These are phyloP conservation scores for Dicroscelio sp. DNA, from an alignment of 2,888 invertebrate genomes.

Conservation along the genomic window DNA sequence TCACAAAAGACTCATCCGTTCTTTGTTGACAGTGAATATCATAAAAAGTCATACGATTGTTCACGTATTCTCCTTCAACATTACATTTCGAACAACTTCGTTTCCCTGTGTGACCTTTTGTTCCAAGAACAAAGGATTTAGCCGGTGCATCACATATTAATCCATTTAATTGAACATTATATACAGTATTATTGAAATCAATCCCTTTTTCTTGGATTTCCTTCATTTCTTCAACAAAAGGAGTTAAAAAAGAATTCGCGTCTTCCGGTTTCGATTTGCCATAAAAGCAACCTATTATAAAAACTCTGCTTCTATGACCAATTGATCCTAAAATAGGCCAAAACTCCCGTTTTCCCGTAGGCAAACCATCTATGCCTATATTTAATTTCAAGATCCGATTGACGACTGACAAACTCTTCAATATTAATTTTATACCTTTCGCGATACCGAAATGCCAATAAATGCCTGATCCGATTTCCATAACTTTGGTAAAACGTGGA, in stretches of 20 bases:
- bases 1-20: slow-evolving; percentile 56
- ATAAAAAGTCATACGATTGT: slow-evolving; percentile 31
- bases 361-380: slow-evolving; percentile 25
- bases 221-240: neutral
- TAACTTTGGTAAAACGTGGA: neutral
- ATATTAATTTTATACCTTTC: neutral
- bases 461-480: neutral
- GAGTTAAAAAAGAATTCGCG: neutral
- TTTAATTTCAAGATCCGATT: neutral
- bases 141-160: slow-evolving; percentile 54
- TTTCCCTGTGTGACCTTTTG: slow-evolving; percentile 76
- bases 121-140: slow-evolving; percentile 66
- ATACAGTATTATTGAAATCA: neutral
- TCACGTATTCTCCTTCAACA: slow-evolving; percentile 9
- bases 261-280: neutral
- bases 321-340: slow-evolving; percentile 40
- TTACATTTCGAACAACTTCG: slow-evolving; percentile 72
- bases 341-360: neutral
- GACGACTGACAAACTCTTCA: neutral
- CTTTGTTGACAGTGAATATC: slow-evolving; percentile 28
- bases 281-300: slow-evolving; percentile 21
- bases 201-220: neutral
- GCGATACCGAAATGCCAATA: slow-evolving; percentile 34
- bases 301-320: neutral
- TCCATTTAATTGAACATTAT: slow-evolving; percentile 51